Evolutionary conservation across 2,113 vertebrate species (phyloP).

Genomic region (Pyxicephalus adspersus): DNA sequence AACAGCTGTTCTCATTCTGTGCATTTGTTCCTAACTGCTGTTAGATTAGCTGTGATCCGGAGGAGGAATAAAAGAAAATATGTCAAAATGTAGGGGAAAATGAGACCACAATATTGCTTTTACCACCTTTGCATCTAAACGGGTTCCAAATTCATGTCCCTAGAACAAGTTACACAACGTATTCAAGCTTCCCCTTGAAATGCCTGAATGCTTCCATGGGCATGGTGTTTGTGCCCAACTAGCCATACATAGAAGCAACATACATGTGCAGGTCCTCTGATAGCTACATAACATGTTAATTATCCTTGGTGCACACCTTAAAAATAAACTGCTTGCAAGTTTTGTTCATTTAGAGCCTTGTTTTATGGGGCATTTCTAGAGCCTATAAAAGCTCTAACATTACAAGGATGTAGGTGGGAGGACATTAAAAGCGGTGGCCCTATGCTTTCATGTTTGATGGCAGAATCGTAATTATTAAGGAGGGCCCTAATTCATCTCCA

Average conservation of each 20-base stretch:
- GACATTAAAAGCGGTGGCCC: conserved; percentile 8
- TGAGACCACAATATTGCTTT: neutral
- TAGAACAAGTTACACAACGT: neutral
- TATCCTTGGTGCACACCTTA: conserved; percentile 10
- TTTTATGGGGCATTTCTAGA: conserved; percentile 41
- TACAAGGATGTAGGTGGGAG: conserved; percentile 23
- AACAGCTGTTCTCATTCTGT: too few relatives aligned
- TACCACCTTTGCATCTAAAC: neutral
- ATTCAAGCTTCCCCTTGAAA: too few relatives aligned
- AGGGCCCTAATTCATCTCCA: neutral
- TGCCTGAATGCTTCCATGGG: too few relatives aligned
- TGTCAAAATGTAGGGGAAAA: too few relatives aligned
- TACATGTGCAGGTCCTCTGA: neutral
- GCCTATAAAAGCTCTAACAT: conserved; percentile 20
- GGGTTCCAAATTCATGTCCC: neutral
- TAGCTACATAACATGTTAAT: neutral
- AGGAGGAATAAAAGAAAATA: too few relatives aligned
- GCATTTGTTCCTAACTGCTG: too few relatives aligned
- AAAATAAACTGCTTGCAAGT: conserved; percentile 3
- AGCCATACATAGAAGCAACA: neutral
- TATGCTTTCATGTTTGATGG: conserved; percentile 41
- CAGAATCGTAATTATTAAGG: conserved; percentile 24
- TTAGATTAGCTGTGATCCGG: too few relatives aligned
- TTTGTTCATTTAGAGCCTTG: conserved; percentile 5
- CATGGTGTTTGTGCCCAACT: too few relatives aligned